A percentile compares a stretch with the other conserved stretches of the same genome.
These are phyloP conservation scores for Phymatocera aterrima DNA, from an alignment of 2,888 invertebrate species.

Conservation along the genomic window DNA sequence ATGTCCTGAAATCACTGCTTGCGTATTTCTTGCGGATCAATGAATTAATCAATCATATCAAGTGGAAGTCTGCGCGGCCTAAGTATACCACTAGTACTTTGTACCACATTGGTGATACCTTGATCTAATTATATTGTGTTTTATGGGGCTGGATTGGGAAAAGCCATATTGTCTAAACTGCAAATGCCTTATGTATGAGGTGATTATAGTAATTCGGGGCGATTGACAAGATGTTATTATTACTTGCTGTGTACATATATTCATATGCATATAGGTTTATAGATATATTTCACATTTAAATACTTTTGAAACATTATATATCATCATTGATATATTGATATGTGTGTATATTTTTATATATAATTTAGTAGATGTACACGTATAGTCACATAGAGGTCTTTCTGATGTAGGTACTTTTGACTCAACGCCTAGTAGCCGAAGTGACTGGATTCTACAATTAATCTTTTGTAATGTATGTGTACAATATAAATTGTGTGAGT, in stretches of 20 bases:
- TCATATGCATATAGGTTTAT: constrained; percentile 30
- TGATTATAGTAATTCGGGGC: constrained; percentile 2
- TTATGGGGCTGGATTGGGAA: too few relatives aligned
- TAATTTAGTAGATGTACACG: constrained; percentile 33
- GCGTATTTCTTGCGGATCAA: too few relatives aligned
- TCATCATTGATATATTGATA: constrained; percentile 49
- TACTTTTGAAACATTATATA: constrained; percentile 48
- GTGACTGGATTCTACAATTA: constrained; percentile 51
- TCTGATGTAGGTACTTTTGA: constrained; percentile 66
- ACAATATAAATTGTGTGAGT: constrained; percentile 23
- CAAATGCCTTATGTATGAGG: too few relatives aligned
- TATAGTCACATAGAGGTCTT: constrained; percentile 47
- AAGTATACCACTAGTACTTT: too few relatives aligned
- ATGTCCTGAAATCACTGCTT: too few relatives aligned
- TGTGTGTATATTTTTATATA: background rate
- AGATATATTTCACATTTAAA: constrained; percentile 49
- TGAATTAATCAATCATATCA: too few relatives aligned
- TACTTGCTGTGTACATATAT: constrained; percentile 35
- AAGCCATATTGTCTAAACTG: too few relatives aligned
- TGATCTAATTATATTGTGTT: too few relatives aligned
- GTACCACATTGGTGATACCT: too few relatives aligned
- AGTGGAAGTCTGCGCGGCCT: too few relatives aligned
- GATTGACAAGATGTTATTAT: constrained; percentile 6
- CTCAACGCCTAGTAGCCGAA: constrained; percentile 64
- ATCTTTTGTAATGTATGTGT: constrained; percentile 50